Evolutionary conservation across 2,113 vertebrate species (phyloP).

Genomic region (Puntigrus tetrazona): DNA sequence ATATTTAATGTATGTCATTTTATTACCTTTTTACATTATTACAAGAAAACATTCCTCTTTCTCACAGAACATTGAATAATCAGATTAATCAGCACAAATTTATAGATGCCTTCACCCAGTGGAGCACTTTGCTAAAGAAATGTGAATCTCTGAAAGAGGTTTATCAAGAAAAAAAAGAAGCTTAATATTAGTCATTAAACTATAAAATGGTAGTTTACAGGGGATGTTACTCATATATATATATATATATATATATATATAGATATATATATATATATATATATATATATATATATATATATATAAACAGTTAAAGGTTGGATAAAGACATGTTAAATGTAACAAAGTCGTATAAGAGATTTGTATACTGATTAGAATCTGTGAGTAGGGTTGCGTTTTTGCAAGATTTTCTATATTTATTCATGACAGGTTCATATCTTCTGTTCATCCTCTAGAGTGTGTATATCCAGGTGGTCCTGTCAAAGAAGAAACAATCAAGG

Average conservation of each 20-base stretch:
- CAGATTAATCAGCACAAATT: not conserved
- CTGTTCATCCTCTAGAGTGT: not conserved
- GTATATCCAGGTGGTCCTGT: slow-evolving; percentile 18
- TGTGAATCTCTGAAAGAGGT: not conserved
- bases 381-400: not conserved
- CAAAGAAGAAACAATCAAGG: slow-evolving; percentile 82
- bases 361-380: not conserved
- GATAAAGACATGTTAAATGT: not conserved
- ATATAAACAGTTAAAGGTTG: not conserved
- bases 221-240: not conserved
- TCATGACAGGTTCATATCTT: not conserved
- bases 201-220: not conserved
- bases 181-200: slow-evolving; percentile 11
- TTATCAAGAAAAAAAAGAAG: not conserved
- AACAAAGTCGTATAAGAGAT: not conserved
- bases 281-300: too few relatives aligned
- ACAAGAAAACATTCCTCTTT: too few relatives aligned
- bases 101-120: not conserved
- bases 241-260: too few relatives aligned
- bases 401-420: not conserved
- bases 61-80: not conserved
- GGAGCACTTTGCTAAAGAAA: not conserved
- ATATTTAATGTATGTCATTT: not conserved
- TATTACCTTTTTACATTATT: not conserved
- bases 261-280: too few relatives aligned